Percentiles rank a stretch among this genome's conserved stretches.
phyloP scores from a whole-genome alignment of 2,797 vertebrate genomes.

The Crax fasciolata region DNA sequence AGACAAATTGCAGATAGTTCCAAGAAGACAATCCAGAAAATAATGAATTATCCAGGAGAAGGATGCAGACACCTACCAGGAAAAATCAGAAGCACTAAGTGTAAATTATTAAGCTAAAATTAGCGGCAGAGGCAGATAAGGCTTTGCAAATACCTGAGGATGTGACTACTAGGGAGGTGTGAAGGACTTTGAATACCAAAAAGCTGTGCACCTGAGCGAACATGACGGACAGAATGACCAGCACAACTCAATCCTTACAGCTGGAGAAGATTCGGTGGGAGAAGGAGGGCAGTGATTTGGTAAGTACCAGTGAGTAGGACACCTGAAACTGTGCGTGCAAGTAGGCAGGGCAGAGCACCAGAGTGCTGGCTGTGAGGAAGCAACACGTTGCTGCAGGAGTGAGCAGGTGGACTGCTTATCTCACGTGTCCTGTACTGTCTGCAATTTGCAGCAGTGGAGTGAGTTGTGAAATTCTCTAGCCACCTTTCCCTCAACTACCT shows the following conservation, averaged over 20 bases:
- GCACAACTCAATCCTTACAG: background rate
- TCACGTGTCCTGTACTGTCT: background rate
- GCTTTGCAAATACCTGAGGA: background rate
- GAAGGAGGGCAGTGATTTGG: background rate
- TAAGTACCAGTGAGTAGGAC: background rate
- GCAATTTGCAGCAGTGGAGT: background rate
- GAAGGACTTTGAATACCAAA: background rate
- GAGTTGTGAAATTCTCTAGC: background rate
- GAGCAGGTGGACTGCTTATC: background rate
- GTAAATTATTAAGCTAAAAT: background rate
- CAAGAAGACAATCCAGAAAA: background rate
- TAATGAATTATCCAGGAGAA: background rate
- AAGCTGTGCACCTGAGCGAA: background rate
- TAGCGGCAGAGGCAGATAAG: background rate
- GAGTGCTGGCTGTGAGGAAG: background rate
- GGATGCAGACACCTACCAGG: background rate
- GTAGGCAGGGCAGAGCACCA: background rate
- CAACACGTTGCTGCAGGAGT: background rate
- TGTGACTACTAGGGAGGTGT: background rate
- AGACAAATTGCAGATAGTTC: background rate
- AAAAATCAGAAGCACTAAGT: background rate
- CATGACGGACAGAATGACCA: background rate
- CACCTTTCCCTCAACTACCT: background rate
- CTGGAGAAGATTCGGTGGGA: rapidly evolving
- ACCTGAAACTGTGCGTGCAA: rapidly evolving